Base-by-base conservation (phyloP, 2,113 vertebrate species). In the Lophius piscatorius region DNA sequence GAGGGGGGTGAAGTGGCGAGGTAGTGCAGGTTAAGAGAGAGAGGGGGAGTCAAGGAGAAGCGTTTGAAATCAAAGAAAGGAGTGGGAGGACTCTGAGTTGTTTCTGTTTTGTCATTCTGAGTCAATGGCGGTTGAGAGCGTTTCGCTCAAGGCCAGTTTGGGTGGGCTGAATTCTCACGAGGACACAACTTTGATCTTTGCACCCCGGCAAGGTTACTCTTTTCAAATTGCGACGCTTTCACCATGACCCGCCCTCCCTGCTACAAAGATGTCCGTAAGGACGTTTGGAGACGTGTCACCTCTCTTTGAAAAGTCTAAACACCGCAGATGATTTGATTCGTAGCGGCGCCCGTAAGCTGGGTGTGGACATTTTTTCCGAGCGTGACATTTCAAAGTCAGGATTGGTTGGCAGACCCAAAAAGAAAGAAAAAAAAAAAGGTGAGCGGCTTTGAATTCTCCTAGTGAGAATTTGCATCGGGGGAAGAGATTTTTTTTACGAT, bases 41-140 rank as follows among this genome's bases (percentile, higher is more conserved):
- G n/a, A n/a, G n/a, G n/a, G n/a, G n/a, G n/a, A 82, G 75, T 78
- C 70, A 82, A 81, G 77, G 75, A 80, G 73, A 84, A 51, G 62
- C 46, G 42, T 28, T 22, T 67, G 65, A 70, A 39, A 12, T 14
- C 5, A 17, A 11, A 8, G 62, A 72, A 66, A 23, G 24, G 39
- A 47, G 55, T 36, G 50, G 49, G 50, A 13, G 58, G 55, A 62
- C 48, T 50, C 16, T 38, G 46, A n/a, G 46, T 9, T 9, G 26
- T 1, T 28, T 5, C 9, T 49, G 9, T 69, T 65, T 24, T n/a
- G n/a, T n/a, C n/a, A n/a, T n/a, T n/a, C n/a, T n/a, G n/a, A n/a
- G n/a, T n/a, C 26, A 28, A 45, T 26, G 49, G 50, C 28, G 23
- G 36, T 80, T 77, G 64, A 29, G 64, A 73, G 58, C 60, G 50